Conservation (phyloP, 2,113 vertebrate genomes). For the Sitta europaea region DNA sequence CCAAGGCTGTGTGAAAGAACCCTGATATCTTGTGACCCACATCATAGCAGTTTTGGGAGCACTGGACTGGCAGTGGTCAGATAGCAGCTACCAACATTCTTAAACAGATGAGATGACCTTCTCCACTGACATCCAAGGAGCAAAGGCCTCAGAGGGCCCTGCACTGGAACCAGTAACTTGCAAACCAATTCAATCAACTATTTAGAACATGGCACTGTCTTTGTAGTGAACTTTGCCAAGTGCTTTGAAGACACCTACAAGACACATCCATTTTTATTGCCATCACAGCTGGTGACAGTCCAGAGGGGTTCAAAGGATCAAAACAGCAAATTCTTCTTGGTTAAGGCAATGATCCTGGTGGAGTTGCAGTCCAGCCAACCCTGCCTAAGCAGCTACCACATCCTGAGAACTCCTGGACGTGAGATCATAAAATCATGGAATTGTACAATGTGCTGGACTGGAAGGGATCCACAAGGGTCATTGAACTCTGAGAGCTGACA, state of each 20-base stretch:
- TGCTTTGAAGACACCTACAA: not conserved
- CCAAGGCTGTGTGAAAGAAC: not conserved
- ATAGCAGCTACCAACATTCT: not conserved
- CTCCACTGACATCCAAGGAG: not conserved
- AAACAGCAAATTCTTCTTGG: not conserved
- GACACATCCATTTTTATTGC: not conserved
- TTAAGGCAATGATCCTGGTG: not conserved
- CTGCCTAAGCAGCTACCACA: not conserved
- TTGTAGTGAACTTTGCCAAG: not conserved
- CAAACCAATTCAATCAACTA: not conserved
- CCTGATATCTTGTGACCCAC: not conserved
- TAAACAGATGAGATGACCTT: not conserved
- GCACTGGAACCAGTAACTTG: not conserved
- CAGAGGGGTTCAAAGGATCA: not conserved
- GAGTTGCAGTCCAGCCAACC: not conserved
- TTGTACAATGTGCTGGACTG: not conserved
- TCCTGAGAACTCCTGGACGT: not conserved
- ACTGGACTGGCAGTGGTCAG: not conserved
- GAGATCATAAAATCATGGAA: not conserved
- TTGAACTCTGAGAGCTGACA: not conserved
- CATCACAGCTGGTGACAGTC: not conserved
- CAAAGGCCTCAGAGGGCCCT: not conserved
- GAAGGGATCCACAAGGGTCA: not conserved
- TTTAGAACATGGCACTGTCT: not conserved
- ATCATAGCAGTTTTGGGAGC: fast-evolving